Evolutionary conservation across 2,113 vertebrate genomes (phyloP), one percentile per base, ranked within the genome.

Genomic region (Passer domesticus): DNA sequence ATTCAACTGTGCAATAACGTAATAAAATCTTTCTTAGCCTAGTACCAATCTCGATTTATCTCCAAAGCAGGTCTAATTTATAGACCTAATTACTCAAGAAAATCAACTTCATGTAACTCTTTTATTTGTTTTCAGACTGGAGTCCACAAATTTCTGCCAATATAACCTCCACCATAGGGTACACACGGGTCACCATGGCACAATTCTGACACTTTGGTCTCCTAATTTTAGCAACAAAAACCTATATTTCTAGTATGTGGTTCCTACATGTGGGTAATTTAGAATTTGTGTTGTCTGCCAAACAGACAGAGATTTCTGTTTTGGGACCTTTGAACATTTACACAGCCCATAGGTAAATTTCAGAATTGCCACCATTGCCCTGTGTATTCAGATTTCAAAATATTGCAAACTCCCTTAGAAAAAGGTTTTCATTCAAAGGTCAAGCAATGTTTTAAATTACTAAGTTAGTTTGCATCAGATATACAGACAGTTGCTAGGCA

Each of bases 341-440:
- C 97, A 96, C 83, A 96, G 68, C 46, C 15, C 80, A 80, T 80
- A 82, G 89, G 96, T 97, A 98, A 98, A 98, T 98, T 98, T 97
- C 97, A 98, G 44, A 88, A 59, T 89, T 97, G 96, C 95, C 94
- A 96, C 94, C 85, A 82, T 85, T 4, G 0, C 47, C 69, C 50
- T 56, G 47, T 73, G 53, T 95, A 87, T 84, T 97, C 92, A 92
- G 88, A 89, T 80, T 93, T 96, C 25, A 76, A 73, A 90, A 49
- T 95, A 97, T 94, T 82, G 21, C 76, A 64, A 75, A 92, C 91
- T 89, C 49, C 92, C 69, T 72, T 74, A 84, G 37, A 67, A 37
- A 56, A 52, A 49, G 35, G 11, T 68, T 20, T 80, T 91, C 66
- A 73, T 31, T 49, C 43, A 96, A 90, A 89, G 89, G 91, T 94